These are phyloP conservation scores for Drosophila sucinea DNA, from an alignment of 1,140 invertebrate species.

Conservation along the genomic window DNA sequence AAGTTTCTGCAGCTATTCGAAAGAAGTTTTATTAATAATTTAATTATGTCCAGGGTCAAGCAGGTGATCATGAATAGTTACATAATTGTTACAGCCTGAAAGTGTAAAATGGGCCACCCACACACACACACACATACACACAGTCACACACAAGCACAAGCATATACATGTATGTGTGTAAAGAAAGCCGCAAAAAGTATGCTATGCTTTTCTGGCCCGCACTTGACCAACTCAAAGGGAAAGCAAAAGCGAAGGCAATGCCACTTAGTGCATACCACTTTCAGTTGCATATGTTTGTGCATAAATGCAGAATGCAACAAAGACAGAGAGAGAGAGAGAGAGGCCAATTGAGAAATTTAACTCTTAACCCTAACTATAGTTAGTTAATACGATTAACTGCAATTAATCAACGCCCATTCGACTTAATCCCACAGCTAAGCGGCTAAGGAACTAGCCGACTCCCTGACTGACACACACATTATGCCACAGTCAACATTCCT, in stretches of 20 bases:
- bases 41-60: too few relatives aligned
- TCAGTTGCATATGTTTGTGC: conserved; percentile 9
- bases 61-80: neutral
- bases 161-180: neutral
- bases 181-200: neutral
- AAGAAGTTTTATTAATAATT: too few relatives aligned
- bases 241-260: conserved; percentile 34
- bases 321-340: neutral
- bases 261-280: conserved; percentile 40
- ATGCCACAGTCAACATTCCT: conserved; percentile 28
- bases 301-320: conserved; percentile 37
- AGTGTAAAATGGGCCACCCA: neutral
- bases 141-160: neutral
- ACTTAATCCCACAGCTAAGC: conserved; percentile 30
- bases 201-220: neutral
- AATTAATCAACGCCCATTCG: conserved; percentile 25
- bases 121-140: neutral
- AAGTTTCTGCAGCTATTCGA: too few relatives aligned
- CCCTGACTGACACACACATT: neutral
- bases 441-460: neutral
- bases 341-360: neutral
- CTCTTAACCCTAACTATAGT: neutral
- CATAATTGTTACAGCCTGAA: neutral
- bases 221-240: conserved; percentile 6
- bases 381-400: neutral